Percentiles rank a stretch among this genome's conserved stretches.
Evolutionary conservation across 1,140 invertebrate genomes (phyloP).

Genomic region (Drosophila pandora): DNA sequence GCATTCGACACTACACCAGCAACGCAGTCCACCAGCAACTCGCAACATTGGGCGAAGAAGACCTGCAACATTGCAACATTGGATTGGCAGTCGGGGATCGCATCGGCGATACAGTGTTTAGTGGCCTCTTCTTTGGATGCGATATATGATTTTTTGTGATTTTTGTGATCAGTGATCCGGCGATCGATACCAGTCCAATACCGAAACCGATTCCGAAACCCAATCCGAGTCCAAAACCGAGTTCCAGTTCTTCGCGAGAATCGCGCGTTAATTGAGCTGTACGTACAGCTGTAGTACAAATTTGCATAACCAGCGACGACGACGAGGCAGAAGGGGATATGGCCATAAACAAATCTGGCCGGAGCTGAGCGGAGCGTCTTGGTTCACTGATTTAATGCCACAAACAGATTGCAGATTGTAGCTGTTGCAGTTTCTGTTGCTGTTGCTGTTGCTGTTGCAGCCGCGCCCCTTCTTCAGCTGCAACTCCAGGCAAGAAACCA

Average conservation of each 20-base stretch:
- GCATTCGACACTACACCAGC: constrained; percentile 6
- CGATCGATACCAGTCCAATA: not conserved
- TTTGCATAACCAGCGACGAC: constrained; percentile 61
- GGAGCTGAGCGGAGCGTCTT: constrained; percentile 58
- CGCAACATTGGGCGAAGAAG: not conserved
- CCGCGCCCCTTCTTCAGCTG: constrained; percentile 30
- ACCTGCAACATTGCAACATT: constrained; percentile 10
- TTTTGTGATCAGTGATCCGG: constrained; percentile 28
- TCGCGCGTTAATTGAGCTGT: constrained; percentile 73
- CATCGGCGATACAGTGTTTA: not conserved
- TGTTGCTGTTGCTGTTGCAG: constrained; percentile 16
- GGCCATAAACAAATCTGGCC: constrained; percentile 78
- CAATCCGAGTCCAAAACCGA: not conserved
- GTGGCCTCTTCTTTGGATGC: not conserved
- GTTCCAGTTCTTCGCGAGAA: constrained; percentile 21
- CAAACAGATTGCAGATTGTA: constrained; percentile 81
- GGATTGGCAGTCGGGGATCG: not conserved
- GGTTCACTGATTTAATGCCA: constrained; percentile 81
- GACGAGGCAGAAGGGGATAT: constrained; percentile 14
- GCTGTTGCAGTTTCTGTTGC: not conserved
- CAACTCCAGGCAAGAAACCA: constrained; percentile 14
- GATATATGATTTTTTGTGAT: constrained; percentile 18
- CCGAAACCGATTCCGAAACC: not conserved
- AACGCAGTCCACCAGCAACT: constrained; percentile 9
- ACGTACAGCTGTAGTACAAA: constrained; percentile 72